phyloP scores from a whole-genome alignment of 1,140 invertebrate species.

The Papilio dardanus region DNA sequence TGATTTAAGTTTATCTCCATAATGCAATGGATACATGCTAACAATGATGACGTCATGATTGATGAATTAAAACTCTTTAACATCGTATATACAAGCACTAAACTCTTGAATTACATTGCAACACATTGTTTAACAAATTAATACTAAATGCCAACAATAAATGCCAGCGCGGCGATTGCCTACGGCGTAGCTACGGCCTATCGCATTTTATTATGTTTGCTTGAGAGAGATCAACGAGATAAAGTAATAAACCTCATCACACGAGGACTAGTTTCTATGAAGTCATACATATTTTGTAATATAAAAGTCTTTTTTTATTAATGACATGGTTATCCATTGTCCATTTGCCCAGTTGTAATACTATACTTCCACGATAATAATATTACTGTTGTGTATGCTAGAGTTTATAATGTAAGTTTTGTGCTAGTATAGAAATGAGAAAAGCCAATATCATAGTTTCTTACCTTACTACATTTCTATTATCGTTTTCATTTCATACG shows the following conservation, averaged over 20 bases:
- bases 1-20: not conserved
- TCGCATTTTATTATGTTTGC: constrained; percentile 35
- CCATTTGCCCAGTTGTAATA: no score
- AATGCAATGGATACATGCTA: not conserved
- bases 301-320: not conserved
- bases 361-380: no score
- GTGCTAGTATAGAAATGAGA: no score
- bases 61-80: not conserved
- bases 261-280: constrained; percentile 1
- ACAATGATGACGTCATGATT: not conserved
- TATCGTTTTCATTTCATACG: no score
- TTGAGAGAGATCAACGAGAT: constrained; percentile 17
- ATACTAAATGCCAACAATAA: constrained; percentile 32
- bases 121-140: constrained; percentile 24
- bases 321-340: no score
- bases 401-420: no score
- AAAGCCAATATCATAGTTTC: no score
- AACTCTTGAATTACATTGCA: constrained; percentile 21
- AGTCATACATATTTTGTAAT: not conserved
- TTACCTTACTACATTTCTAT: no score
- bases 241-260: constrained; percentile 28
- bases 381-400: no score
- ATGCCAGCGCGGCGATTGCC: constrained; percentile 24
- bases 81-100: not conserved
- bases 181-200: constrained; percentile 27